Evolutionary conservation across 2,797 vertebrate species (phyloP).

Genomic region (Centroberyx gerrardi): DNA sequence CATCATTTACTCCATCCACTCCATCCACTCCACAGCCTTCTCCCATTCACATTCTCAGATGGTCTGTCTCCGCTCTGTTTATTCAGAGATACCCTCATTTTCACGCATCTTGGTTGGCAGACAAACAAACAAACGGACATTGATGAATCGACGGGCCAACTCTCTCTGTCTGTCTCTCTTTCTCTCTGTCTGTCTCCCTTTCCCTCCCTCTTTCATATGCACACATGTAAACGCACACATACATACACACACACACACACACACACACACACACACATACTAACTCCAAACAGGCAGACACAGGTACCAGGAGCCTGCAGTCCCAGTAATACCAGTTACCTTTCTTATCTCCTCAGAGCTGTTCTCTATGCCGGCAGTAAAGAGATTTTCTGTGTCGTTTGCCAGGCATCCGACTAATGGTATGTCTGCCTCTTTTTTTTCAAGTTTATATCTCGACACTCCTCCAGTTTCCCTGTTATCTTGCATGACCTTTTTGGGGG

Average conservation of each 20-base stretch:
- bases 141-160: conserved; percentile 38
- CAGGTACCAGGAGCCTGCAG: conserved; percentile 46
- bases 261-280: conserved; percentile 7
- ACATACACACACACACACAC: conserved; percentile 7
- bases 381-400: conserved; percentile 99
- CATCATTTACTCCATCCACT: conserved; percentile 22
- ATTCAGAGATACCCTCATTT: conserved; percentile 19
- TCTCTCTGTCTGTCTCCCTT: neutral
- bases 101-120: conserved; percentile 45
- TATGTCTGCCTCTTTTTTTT: conserved; percentile 94
- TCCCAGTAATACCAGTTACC: conserved; percentile 88
- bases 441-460: conserved; percentile 81
- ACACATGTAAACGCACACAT: conserved; percentile 9
- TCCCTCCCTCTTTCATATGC: neutral
- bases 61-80: conserved; percentile 17
- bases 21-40: conserved; percentile 19
- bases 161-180: conserved; percentile 34
- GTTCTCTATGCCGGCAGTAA: conserved; percentile 99
- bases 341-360: conserved; percentile 98
- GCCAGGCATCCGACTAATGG: conserved; percentile 99
- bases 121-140: conserved; percentile 3
- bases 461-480: conserved; percentile 79
- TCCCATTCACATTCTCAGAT: conserved; percentile 10
- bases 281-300: conserved; percentile 28
- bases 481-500: conserved; percentile 85